Conservation (phyloP, 53 echinoderm and acorn worm species). For the Arbacia lixula region DNA sequence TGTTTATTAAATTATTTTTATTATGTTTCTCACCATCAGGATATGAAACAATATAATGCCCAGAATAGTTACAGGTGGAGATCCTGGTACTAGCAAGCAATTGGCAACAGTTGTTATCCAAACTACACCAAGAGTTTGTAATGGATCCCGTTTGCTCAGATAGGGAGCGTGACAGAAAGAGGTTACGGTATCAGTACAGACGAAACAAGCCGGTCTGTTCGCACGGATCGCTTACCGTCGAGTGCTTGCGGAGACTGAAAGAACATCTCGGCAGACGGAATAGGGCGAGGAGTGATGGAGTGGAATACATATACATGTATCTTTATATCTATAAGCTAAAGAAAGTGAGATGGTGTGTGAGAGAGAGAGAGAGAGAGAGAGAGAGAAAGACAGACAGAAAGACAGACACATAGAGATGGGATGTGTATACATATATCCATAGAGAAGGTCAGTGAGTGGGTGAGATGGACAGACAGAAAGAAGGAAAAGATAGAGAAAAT, state of each 20-base stretch:
- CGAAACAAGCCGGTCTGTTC: too few relatives aligned
- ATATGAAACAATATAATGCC: too few relatives aligned
- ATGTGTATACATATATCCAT: background rate
- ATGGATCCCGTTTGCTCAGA: slow-evolving; percentile 5
- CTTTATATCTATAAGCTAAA: too few relatives aligned
- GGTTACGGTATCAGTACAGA: slow-evolving; percentile 17
- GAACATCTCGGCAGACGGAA: slow-evolving; percentile 10
- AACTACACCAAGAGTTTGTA: slow-evolving; percentile 31
- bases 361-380: background rate
- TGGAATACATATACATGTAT: too few relatives aligned
- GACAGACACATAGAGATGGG: background rate
- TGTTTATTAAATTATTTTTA: too few relatives aligned
- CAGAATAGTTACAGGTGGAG: background rate
- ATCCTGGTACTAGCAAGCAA: slow-evolving; percentile 6
- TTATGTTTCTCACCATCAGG: too few relatives aligned
- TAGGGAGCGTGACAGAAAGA: slow-evolving; percentile 22
- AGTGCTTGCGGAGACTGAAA: slow-evolving; percentile 29
- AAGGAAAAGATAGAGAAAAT: too few relatives aligned
- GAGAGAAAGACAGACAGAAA: background rate
- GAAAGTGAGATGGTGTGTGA: background rate
- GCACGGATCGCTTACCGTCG: slow-evolving; percentile 7
- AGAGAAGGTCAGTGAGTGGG: too few relatives aligned
- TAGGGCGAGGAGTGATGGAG: background rate
- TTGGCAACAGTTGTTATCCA: slow-evolving; percentile 14
- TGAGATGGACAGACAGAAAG: too few relatives aligned